Conservation (phyloP, 64 coral and sea anemone species). For the Porites lutea region DNA sequence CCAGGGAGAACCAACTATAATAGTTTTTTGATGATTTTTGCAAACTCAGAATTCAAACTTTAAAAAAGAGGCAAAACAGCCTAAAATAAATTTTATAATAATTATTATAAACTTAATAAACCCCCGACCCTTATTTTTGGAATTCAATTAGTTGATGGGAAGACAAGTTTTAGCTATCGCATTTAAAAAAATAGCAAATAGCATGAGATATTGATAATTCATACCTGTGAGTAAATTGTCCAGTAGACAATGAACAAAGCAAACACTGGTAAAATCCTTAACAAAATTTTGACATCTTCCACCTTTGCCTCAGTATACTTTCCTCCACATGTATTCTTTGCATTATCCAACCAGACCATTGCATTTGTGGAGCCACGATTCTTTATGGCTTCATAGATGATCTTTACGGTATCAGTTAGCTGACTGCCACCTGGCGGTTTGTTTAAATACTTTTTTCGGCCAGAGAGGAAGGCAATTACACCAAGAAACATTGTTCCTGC, state of each 20-base stretch:
- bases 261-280: constrained; percentile 75
- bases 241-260: constrained; percentile 70
- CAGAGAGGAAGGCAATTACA: constrained; percentile 48
- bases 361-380: not conserved
- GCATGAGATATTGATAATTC: no score
- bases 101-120: no score
- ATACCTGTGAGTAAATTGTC: constrained; percentile 77
- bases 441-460: constrained; percentile 69
- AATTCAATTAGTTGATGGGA: not conserved
- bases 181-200: no score
- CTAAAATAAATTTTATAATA: no score
- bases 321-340: constrained; percentile 65
- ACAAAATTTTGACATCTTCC: constrained; percentile 75
- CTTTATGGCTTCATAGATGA: constrained; percentile 60
- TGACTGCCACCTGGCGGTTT: constrained; percentile 73
- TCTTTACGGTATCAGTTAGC: constrained; percentile 59
- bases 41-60: no score
- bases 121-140: no score
- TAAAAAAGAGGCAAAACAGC: no score
- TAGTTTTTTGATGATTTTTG: no score
- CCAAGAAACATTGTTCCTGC: constrained; percentile 64
- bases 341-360: constrained; percentile 54
- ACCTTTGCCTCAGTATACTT: constrained; percentile 61
- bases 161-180: no score
- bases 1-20: no score